phyloP scores from a whole-genome alignment of 1,140 invertebrate genomes.

The Drosophila parvula region DNA sequence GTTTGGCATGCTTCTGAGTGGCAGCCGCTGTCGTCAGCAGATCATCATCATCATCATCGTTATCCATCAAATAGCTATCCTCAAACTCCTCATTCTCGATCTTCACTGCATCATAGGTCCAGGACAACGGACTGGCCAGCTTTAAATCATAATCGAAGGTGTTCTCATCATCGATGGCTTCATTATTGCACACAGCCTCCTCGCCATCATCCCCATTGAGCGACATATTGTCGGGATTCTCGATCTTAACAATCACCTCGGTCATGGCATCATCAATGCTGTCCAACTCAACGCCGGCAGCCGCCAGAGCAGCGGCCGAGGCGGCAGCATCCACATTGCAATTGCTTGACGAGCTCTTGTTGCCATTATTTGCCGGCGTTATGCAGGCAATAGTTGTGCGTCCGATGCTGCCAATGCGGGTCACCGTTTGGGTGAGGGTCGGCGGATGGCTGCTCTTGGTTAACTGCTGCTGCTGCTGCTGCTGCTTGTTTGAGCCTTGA shows the following conservation, averaged over 20 bases:
- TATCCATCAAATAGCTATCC: conserved; percentile 75
- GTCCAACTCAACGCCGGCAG: conserved; percentile 77
- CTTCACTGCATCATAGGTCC: conserved; percentile 81
- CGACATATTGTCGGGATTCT: conserved; percentile 71
- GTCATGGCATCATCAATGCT: conserved; percentile 78
- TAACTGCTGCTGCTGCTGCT: conserved; percentile 14
- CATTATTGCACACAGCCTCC: conserved; percentile 75
- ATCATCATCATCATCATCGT: conserved; percentile 77
- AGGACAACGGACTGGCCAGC: conserved; percentile 78
- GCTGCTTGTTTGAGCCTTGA: conserved; percentile 8
- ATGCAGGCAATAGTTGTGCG: conserved; percentile 81
- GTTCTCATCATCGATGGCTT: conserved; percentile 72
- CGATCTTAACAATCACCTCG: conserved; percentile 81
- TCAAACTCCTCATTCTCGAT: conserved; percentile 82
- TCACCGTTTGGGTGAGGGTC: conserved; percentile 69
- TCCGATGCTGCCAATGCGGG: conserved; percentile 77
- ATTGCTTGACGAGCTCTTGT: conserved; percentile 59
- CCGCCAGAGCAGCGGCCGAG: conserved; percentile 73
- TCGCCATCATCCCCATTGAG: conserved; percentile 67
- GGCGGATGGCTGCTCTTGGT: conserved; percentile 28
- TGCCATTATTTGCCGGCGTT: conserved; percentile 59
- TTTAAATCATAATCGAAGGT: conserved; percentile 80
- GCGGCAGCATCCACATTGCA: conserved; percentile 76
- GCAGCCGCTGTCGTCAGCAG: conserved; percentile 76
- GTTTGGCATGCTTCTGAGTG: conserved; percentile 75